phyloP scores from a whole-genome alignment of 2,797 vertebrate species.

The Coregonus sp. region DNA sequence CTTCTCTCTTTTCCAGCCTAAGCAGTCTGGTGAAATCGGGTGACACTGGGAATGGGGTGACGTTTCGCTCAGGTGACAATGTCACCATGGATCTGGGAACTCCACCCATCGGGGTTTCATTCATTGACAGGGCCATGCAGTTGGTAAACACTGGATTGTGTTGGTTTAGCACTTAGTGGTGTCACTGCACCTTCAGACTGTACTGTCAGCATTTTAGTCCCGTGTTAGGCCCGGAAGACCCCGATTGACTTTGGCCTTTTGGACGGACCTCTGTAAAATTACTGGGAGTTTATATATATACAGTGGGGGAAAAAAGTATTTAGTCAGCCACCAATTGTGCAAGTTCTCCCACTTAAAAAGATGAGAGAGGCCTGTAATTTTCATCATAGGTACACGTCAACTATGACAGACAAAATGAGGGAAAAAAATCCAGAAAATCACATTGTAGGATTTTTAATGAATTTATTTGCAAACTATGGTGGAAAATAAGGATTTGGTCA shows the following conservation, averaged over 20 bases:
- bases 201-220: slow-evolving; percentile 37
- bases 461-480: too few relatives aligned
- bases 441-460: too few relatives aligned
- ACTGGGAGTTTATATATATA: too few relatives aligned
- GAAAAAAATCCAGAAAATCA: too few relatives aligned
- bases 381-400: too few relatives aligned
- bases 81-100: slow-evolving; percentile 87
- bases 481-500: too few relatives aligned
- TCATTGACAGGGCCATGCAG: slow-evolving; percentile 91
- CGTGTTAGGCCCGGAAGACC: slow-evolving; percentile 15
- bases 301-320: too few relatives aligned
- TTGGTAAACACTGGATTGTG: slow-evolving; percentile 80
- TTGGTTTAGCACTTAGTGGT: slow-evolving; percentile 23
- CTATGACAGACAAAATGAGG: too few relatives aligned
- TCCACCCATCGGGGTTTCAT: slow-evolving; percentile 84
- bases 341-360: too few relatives aligned
- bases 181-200: slow-evolving; percentile 7
- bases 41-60: slow-evolving; percentile 91
- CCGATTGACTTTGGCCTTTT: slow-evolving; percentile 20
- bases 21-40: slow-evolving; percentile 90
- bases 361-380: too few relatives aligned
- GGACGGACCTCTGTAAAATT: neutral
- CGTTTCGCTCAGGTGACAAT: slow-evolving; percentile 88
- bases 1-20: slow-evolving; percentile 74
- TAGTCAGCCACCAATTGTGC: too few relatives aligned